Conservation (phyloP, 2,797 vertebrate genomes). For the Florisuga fusca region DNA sequence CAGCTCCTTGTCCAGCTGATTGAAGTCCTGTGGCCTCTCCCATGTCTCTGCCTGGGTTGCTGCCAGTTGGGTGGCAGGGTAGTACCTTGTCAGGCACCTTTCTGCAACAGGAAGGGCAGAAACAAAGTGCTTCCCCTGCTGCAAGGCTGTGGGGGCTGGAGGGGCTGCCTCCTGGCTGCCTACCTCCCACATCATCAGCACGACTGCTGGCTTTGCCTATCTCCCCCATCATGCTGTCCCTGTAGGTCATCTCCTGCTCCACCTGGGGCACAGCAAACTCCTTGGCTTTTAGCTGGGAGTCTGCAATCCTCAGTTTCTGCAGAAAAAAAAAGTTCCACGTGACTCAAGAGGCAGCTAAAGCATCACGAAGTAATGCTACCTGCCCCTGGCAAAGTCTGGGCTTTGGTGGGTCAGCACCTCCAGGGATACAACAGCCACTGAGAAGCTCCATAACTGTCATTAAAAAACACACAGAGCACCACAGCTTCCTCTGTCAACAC, state of each 20-base stretch:
- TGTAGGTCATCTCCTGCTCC: background rate
- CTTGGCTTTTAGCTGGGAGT: conserved; percentile 22
- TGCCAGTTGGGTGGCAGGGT: background rate
- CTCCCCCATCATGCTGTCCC: rapidly evolving
- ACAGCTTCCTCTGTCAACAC: background rate
- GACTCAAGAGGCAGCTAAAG: background rate
- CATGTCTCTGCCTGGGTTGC: background rate
- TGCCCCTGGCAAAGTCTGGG: background rate
- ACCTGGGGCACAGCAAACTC: background rate
- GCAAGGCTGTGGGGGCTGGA: background rate
- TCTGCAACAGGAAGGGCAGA: background rate
- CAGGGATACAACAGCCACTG: background rate
- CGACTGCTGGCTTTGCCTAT: background rate
- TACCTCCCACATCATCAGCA: background rate
- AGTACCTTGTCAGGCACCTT: background rate
- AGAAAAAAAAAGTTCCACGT: background rate
- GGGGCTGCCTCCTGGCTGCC: background rate
- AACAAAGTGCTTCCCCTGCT: background rate
- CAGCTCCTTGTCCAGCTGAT: background rate
- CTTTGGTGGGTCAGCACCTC: background rate
- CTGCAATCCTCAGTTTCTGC: conserved; percentile 29
- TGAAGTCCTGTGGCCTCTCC: background rate
- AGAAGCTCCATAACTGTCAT: background rate
- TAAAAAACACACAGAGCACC: background rate
- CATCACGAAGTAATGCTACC: rapidly evolving